A percentile compares a stretch with the other conserved stretches of the same genome.
Evolutionary conservation across 2,888 invertebrate genomes (phyloP).

Genomic region (Trachelus troglodyta): DNA sequence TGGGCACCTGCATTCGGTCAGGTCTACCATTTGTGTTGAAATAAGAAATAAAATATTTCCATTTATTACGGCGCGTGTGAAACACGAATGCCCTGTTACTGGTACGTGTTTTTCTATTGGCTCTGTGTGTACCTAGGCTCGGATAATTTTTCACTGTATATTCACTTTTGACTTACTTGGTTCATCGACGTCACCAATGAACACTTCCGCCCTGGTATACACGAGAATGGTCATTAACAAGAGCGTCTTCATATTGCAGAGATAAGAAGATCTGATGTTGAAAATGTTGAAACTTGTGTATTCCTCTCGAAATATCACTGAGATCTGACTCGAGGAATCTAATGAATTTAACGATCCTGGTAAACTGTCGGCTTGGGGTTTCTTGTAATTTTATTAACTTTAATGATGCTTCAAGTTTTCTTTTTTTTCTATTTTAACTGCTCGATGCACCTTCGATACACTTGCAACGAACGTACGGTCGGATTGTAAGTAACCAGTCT

Average conservation of each 20-base stretch:
- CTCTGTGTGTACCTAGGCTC: not conserved
- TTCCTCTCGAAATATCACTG: not conserved
- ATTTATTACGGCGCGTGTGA: not conserved
- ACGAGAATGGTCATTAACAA: conserved; percentile 44
- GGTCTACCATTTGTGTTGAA: not conserved
- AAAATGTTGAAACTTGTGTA: not conserved
- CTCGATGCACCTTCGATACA: not conserved
- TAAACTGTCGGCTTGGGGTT: not conserved
- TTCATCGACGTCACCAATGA: conserved; percentile 46
- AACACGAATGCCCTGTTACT: not conserved
- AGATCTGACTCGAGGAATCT: not conserved
- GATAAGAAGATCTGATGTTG: not conserved
- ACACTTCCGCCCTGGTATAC: conserved; percentile 45
- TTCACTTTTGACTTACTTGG: conserved; percentile 44
- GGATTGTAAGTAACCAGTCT: not conserved
- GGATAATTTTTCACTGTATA: not conserved
- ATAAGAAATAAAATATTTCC: not conserved
- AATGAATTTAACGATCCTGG: not conserved
- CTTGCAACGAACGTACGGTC: not conserved
- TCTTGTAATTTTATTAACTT: not conserved
- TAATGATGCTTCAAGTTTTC: not conserved
- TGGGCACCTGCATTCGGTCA: not conserved
- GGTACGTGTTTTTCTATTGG: not conserved
- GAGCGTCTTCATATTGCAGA: conserved; percentile 12
- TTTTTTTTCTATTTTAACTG: not conserved